These are phyloP conservation scores for Nannobrachium achirus DNA, from an alignment of 2,113 vertebrate species.

Conservation along the genomic window DNA sequence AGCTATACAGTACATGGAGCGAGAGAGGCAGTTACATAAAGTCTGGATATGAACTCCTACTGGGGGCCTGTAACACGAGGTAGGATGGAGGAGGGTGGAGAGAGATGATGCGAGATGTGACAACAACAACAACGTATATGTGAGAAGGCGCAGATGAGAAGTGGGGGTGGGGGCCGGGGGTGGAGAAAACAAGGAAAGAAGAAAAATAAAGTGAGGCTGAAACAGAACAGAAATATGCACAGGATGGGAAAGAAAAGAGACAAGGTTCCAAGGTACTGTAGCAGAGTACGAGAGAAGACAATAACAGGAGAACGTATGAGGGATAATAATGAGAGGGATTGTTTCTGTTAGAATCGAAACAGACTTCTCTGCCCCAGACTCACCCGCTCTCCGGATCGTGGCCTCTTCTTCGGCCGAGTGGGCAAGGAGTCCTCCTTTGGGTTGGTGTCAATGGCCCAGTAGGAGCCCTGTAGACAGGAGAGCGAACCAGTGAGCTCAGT, in stretches of 20 bases:
- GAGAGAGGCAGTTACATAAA: conserved; percentile 70
- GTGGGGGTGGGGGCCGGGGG: neutral
- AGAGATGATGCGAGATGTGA: conserved; percentile 9
- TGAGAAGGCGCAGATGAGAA: neutral
- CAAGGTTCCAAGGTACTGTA: neutral
- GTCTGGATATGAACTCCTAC: conserved; percentile 53
- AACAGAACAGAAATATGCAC: conserved; percentile 3
- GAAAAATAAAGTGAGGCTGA: conserved; percentile 34
- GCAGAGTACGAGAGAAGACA: conserved; percentile 1
- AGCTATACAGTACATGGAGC: conserved; percentile 39
- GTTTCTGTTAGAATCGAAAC: too few relatives aligned
- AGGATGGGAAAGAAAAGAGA: conserved; percentile 23
- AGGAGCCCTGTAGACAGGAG: conserved; percentile 84
- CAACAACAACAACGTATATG: neutral
- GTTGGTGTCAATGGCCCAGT: conserved; percentile 94
- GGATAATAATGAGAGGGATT: neutral
- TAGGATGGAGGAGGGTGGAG: conserved; percentile 21
- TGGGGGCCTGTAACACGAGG: conserved; percentile 27
- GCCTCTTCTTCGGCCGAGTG: conserved; percentile 92
- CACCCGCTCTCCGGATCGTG: conserved; percentile 91
- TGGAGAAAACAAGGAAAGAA: conserved; percentile 26
- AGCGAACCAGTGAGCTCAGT: conserved; percentile 38
- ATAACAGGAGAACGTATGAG: neutral
- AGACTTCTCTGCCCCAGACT: conserved; percentile 39
- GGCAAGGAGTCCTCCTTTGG: conserved; percentile 91